phyloP scores from a whole-genome alignment of 1,140 invertebrate species.

The Agraylea sexmaculata region DNA sequence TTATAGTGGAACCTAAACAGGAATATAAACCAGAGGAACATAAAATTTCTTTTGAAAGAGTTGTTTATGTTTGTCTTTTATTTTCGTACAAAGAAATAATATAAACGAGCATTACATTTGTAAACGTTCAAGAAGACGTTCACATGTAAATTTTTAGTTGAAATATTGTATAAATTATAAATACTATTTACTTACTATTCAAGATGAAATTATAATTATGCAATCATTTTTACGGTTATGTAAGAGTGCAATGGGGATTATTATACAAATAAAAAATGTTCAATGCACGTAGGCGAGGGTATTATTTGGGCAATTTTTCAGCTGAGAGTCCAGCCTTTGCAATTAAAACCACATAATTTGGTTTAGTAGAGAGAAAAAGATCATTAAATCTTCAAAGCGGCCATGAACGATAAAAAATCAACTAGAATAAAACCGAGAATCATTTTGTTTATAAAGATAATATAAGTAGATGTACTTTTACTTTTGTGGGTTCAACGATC shows the following conservation, averaged over 20 bases:
- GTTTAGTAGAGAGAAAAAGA: constrained; percentile 11
- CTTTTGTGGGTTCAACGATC: background rate
- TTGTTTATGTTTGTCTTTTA: no score
- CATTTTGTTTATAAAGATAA: constrained; percentile 11
- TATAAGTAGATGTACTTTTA: constrained; percentile 13
- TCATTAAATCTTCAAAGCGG: background rate
- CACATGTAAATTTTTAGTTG: background rate
- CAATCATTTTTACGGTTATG: background rate
- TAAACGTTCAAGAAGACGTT: no score
- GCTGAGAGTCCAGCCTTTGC: constrained; percentile 18
- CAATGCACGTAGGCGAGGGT: background rate
- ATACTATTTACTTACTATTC: background rate
- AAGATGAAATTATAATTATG: background rate
- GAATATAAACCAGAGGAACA: no score
- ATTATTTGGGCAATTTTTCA: constrained; percentile 19
- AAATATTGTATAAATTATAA: background rate
- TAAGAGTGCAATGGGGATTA: background rate
- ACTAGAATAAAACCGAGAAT: constrained; percentile 14
- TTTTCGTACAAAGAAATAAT: no score
- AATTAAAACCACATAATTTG: constrained; percentile 20
- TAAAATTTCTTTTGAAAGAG: no score
- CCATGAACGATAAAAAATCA: constrained; percentile 12
- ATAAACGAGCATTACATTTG: no score
- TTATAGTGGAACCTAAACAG: no score
- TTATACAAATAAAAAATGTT: background rate